Percentiles rank a stretch among this genome's conserved stretches.
Evolutionary conservation across 2,888 invertebrate species (phyloP).

Genomic region (Mythimna albipuncta): DNA sequence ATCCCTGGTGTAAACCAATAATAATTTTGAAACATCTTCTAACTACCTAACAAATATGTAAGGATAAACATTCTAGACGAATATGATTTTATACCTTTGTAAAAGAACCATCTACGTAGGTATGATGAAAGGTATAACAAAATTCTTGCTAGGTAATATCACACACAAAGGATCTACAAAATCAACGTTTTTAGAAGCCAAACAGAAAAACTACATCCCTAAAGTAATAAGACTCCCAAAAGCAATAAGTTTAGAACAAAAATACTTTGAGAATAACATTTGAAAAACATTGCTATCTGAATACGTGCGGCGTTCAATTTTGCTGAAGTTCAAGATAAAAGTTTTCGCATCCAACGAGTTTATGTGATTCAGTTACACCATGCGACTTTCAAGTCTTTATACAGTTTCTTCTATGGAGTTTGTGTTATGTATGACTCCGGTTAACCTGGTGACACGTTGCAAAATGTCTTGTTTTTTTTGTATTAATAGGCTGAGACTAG

Average conservation of each 20-base stretch:
- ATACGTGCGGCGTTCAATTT: constrained; percentile 53
- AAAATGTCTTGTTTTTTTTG: not conserved
- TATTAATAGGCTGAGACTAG: too few relatives aligned
- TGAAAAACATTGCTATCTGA: constrained; percentile 51
- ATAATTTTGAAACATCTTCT: too few relatives aligned
- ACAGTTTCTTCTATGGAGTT: not conserved
- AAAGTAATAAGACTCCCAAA: constrained; percentile 22
- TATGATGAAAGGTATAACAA: too few relatives aligned
- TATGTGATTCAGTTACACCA: constrained; percentile 49
- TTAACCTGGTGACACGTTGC: not conserved
- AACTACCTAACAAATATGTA: too few relatives aligned
- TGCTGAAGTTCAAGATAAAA: constrained; percentile 57
- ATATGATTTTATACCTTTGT: not conserved
- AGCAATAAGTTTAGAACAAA: constrained; percentile 50
- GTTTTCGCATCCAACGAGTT: constrained; percentile 56
- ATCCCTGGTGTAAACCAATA: too few relatives aligned
- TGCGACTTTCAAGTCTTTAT: constrained; percentile 15
- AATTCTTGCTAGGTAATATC: too few relatives aligned
- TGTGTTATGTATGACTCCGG: not conserved
- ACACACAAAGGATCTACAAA: not conserved
- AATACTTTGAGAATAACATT: constrained; percentile 55
- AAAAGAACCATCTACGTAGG: not conserved
- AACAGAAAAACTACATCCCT: constrained; percentile 20
- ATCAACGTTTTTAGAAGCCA: constrained; percentile 1
- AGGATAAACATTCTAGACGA: not conserved